Conservation (phyloP, 2,888 invertebrate genomes). For the Drosophila ustulata region DNA sequence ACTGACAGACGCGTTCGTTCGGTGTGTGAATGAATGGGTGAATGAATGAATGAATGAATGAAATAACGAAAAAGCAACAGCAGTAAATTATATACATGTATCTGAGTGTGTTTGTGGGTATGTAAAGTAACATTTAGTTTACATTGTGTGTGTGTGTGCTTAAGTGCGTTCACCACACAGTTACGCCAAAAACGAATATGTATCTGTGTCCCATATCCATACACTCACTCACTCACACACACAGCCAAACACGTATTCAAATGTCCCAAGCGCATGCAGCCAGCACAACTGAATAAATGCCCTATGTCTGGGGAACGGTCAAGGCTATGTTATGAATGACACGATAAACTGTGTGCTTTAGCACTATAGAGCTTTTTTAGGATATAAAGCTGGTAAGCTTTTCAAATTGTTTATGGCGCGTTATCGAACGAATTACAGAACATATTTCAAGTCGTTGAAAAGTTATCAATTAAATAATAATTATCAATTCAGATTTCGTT, state of each 20-base stretch:
- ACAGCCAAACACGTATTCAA: conserved; percentile 27
- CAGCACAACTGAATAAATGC: conserved; percentile 52
- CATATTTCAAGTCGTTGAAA: background rate
- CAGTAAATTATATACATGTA: conserved; percentile 21
- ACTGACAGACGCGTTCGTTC: conserved; percentile 40
- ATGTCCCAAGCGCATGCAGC: conserved; percentile 37
- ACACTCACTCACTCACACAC: conserved; percentile 13
- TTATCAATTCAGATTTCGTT: background rate
- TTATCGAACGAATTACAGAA: background rate
- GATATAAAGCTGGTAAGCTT: conserved; percentile 18
- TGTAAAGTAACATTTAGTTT: conserved; percentile 73
- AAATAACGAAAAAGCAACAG: conserved; percentile 53
- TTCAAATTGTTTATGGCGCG: background rate
- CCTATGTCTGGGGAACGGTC: conserved; percentile 45
- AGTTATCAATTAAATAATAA: background rate
- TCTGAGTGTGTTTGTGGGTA: conserved; percentile 27
- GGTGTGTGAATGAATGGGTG: conserved; percentile 44
- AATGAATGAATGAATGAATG: conserved; percentile 70
- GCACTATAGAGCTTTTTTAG: conserved; percentile 19
- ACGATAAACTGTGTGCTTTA: conserved; percentile 37
- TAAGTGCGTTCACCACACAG: conserved; percentile 67
- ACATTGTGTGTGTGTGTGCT: conserved; percentile 57
- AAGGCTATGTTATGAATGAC: conserved; percentile 34
- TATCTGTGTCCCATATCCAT: conserved; percentile 25
- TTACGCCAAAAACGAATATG: conserved; percentile 17